Conservation (phyloP, 2,113 vertebrate genomes). For the Mustelus asterias region DNA sequence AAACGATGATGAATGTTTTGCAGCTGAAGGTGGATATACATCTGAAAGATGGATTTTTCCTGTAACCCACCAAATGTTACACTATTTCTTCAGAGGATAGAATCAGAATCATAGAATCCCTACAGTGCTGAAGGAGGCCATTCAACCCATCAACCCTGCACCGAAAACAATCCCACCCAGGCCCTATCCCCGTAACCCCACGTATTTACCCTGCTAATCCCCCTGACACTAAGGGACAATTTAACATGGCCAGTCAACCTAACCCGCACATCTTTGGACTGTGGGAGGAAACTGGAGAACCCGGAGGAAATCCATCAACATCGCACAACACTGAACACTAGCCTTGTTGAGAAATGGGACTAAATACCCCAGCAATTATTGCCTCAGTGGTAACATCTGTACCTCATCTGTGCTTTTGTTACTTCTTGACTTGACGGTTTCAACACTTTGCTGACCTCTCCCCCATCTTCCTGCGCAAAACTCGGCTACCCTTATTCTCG, state of each 20-base stretch:
- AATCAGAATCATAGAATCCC: not conserved
- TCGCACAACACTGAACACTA: not conserved
- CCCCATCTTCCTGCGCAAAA: not conserved
- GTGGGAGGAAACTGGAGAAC: too few relatives aligned
- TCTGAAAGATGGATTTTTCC: not conserved
- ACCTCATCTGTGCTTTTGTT: not conserved
- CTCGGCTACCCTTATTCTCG: not conserved
- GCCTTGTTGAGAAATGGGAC: not conserved
- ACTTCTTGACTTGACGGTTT: not conserved
- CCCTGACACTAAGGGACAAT: too few relatives aligned
- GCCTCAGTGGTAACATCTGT: not conserved
- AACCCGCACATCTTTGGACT: too few relatives aligned
- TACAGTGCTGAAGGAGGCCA: too few relatives aligned
- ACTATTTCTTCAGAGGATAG: not conserved
- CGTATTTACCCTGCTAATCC: too few relatives aligned
- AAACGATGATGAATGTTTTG: not conserved
- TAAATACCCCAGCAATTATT: not conserved
- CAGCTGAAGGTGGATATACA: not conserved
- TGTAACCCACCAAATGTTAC: not conserved
- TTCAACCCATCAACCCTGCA: too few relatives aligned
- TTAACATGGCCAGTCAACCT: too few relatives aligned
- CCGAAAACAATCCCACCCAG: too few relatives aligned
- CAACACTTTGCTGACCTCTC: not conserved
- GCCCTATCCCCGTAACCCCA: too few relatives aligned
- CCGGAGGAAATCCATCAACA: not conserved